A percentile compares a stretch with the other conserved stretches of the same genome.
These are phyloP conservation scores for Protobothrops mucrosquamatus DNA, from an alignment of 2,113 vertebrate species.

Conservation along the genomic window DNA sequence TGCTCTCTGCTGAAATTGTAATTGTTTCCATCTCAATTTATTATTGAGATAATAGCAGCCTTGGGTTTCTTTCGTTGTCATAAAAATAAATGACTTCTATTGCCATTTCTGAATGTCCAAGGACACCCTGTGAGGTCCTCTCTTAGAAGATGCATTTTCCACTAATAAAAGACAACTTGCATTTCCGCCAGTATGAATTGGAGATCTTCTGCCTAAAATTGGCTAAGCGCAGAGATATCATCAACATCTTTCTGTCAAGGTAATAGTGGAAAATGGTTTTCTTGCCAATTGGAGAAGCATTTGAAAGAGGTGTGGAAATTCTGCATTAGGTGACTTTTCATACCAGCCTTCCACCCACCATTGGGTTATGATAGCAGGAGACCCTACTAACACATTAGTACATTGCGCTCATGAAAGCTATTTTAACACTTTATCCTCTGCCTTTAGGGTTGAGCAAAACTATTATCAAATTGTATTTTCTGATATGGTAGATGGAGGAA, in stretches of 20 bases:
- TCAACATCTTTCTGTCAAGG: not conserved
- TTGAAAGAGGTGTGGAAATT: not conserved
- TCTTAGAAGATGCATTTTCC: conserved; percentile 36
- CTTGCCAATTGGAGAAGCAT: not conserved
- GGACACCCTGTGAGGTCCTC: not conserved
- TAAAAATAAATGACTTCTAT: conserved; percentile 38
- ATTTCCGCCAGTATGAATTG: not conserved
- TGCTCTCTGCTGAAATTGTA: conserved; percentile 14
- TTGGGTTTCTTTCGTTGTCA: conserved; percentile 39
- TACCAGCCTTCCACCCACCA: not conserved
- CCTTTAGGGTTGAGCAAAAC: not conserved
- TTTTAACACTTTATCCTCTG: not conserved
- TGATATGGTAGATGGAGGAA: not conserved
- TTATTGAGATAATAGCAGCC: not conserved
- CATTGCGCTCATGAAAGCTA: not conserved
- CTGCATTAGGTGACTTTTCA: not conserved
- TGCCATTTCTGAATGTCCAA: conserved; percentile 34
- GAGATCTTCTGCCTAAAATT: not conserved
- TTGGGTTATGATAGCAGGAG: not conserved
- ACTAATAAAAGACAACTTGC: conserved; percentile 4
- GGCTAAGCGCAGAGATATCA: not conserved
- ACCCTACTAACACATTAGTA: not conserved
- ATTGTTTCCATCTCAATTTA: conserved; percentile 23
- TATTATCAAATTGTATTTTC: not conserved
- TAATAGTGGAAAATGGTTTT: not conserved